These are phyloP conservation scores for Silurus lanzhouensis DNA, from an alignment of 2,797 vertebrate genomes.

Conservation along the genomic window DNA sequence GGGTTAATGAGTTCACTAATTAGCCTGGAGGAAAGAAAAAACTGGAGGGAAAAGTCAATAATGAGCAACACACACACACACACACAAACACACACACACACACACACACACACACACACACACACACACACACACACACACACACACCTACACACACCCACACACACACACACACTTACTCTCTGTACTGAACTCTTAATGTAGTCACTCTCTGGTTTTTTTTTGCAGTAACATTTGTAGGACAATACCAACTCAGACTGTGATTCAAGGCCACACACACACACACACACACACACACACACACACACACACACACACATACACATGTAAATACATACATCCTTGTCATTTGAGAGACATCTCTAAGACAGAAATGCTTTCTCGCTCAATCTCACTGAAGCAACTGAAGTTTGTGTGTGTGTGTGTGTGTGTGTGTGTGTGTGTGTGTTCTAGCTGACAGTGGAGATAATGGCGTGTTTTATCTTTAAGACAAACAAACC, in stretches of 20 bases:
- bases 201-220: no score
- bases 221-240: no score
- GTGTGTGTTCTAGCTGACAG: not conserved
- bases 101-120: not conserved
- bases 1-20: conserved; percentile 11
- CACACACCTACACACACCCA: no score
- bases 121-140: not conserved
- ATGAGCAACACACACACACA: not conserved
- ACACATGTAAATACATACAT: no score
- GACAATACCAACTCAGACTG: not conserved
- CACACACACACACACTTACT: not conserved
- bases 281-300: not conserved
- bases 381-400: not conserved
- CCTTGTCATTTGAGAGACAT: not conserved
- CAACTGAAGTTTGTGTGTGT: not conserved
- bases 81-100: no score
- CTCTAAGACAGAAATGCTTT: not conserved
- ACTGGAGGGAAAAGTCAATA: not conserved
- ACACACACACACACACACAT: not conserved
- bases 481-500: conserved; percentile 23
- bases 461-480: conserved; percentile 11
- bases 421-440: not conserved
- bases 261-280: not conserved
- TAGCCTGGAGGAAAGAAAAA: not conserved
- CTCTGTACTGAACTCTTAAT: not conserved